Evolutionary conservation across 2,888 invertebrate species (phyloP), one percentile per base, ranked within the genome.

Genomic region (Margaritifera margaritifera): DNA sequence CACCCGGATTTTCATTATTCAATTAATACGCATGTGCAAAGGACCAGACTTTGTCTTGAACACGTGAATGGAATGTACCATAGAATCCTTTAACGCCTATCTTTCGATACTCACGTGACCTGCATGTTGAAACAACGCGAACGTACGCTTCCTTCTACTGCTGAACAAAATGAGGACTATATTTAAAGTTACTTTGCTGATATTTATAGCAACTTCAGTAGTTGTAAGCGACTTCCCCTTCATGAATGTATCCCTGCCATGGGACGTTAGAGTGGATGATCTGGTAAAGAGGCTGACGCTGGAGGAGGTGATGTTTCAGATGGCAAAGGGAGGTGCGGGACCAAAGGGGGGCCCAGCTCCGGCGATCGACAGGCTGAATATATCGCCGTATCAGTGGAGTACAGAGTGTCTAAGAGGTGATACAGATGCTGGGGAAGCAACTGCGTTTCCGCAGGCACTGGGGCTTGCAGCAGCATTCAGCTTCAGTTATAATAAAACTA

Each of bases 391-490:
- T 68, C 78, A 80, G 24, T 88, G 86, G 86, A 83, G 84, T 64
- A 84, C 87, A 6, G 88, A 88, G 69, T 88, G 88, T 78, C 74
- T 87, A n/a, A 70, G 86, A 18, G 88, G 88, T 5, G 87, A 85
- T 54, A 86, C 82, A 1, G 59, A 71, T 15, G 83, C 86, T 3
- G 87, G 87, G 6, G 76, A 83, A 53, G 86, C 88, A 4, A 89
- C 88, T 5, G 80, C 86, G 2, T 89, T 88, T 64, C 87, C 88
- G 6, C 86, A 88, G 72, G 83, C 88, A 6, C 64, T 89, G 25
- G 87, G 87, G 31, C 77, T 89, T 11, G 86, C 86, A 3, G 87
- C 88, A 18, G 73, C 87, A n/a, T 88, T 87, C 74, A 87, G 85
- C 87, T 87, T n/a, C n/a, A n/a, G n/a, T n/a, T n/a, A n/a, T n/a